A percentile compares a stretch with the other conserved stretches of the same genome.
phyloP scores from a whole-genome alignment of 2,797 vertebrate genomes.

The Myripristis murdjan region DNA sequence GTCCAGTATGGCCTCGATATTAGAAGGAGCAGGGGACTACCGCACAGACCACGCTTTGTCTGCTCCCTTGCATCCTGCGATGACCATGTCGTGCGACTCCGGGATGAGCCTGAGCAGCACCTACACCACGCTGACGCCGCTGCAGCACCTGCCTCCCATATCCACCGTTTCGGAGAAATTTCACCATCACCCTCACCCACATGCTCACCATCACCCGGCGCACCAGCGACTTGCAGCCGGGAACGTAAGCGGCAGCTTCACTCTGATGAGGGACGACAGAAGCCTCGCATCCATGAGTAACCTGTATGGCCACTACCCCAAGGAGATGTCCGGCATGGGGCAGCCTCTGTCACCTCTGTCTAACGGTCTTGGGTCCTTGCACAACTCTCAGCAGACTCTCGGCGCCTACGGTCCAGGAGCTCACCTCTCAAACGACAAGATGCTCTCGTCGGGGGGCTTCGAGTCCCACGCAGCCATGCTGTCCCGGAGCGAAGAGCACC shows the following conservation, averaged over 20 bases:
- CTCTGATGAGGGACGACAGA: conserved; percentile 95
- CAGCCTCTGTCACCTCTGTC: conserved; percentile 93
- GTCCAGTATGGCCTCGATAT: conserved; percentile 95
- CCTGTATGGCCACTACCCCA: conserved; percentile 95
- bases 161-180: conserved; percentile 97
- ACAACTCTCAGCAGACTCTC: conserved; percentile 93
- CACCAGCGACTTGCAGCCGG: conserved; percentile 92
- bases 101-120: conserved; percentile 95
- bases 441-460: conserved; percentile 93
- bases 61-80: conserved; percentile 92
- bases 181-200: conserved; percentile 88
- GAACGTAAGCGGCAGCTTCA: conserved; percentile 95
- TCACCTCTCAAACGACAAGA: conserved; percentile 94
- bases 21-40: conserved; percentile 93
- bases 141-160: conserved; percentile 96
- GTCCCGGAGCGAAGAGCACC: conserved; percentile 92
- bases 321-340: conserved; percentile 95
- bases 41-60: conserved; percentile 89
- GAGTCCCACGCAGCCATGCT: conserved; percentile 95
- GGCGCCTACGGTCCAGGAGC: conserved; percentile 92
- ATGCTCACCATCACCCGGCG: conserved; percentile 89
- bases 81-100: conserved; percentile 98
- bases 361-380: conserved; percentile 92
- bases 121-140: conserved; percentile 95
- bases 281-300: conserved; percentile 95